Base-by-base conservation (phyloP, 2,888 invertebrate genomes). In the Buathra laborator region DNA sequence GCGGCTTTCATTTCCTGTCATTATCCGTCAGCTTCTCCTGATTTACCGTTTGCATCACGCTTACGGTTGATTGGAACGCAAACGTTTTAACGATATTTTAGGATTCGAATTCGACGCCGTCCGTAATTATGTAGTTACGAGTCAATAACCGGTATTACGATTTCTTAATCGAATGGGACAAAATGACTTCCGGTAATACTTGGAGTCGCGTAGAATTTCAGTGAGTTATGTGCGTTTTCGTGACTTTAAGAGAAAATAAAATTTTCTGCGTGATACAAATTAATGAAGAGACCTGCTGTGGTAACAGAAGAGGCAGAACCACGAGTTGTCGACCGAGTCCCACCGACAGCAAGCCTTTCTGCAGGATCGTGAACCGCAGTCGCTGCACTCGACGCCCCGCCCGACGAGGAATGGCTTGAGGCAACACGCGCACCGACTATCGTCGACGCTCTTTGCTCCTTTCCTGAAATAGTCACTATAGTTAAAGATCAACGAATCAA, bases 251-350 rank as follows among this genome's bases (percentile, higher is more conserved):
- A 12, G 59, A 59, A 32, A 59, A 59, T 59, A 1, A 29, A 24
- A 59, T 12, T 59, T 59, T 59, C 7, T 1, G n/a, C n/a, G 19
- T 16, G n/a, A 62, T 16, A 19, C 3, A 4, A 43, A 19, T 16
- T 16, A 66, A 66, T 43, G n/a, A 19, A 10, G 16, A 16, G 24
- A 93, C 93, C 92, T 93, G 89, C 86, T 89, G 81, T 93, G 92
- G 81, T 90, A 90, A 76, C 93, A 93, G 87, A 93, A 93, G n/a
- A 93, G 88, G 85, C 93, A 93, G 78, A 87, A 90, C 91, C 91
- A 91, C 75, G 90, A 87, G 77, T 91, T 91, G 77, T 93, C 91
- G 7, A 87, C 78, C 43, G 89, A 87, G 81, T 92, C 89, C 92
- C 91, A 92, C 81, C 91, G 92, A n/a, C 91, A 91, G 62, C 93